Base-by-base conservation (phyloP, 2,888 invertebrate genomes). In the Liposcelis brunnea region DNA sequence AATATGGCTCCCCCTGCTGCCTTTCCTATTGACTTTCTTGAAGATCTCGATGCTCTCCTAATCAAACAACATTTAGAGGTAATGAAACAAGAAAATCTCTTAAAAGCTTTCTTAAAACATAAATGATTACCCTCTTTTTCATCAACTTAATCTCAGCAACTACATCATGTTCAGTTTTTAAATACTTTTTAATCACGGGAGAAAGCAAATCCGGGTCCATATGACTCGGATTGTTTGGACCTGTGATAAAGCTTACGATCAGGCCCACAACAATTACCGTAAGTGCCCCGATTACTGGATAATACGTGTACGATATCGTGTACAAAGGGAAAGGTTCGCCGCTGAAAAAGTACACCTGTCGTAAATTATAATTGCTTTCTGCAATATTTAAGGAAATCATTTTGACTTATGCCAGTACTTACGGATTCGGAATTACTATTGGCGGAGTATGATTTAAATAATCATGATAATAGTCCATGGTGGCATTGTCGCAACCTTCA, bases 271-370 rank as follows among this genome's bases (percentile, higher is more conserved):
- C 47, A 38, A 81, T 68, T 10, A 76, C 75, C 1, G 75, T 74
- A 1, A 72, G 52, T 56, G 77, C 73, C 5, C 83, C 83, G n/a
- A 81, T 67, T 49, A 76, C 65, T 1, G 80, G 79, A 61, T 82
- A 84, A 66, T 81, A 83, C 60, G 82, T 69, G 61, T 84, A 85
- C 11, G 82, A 82, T 56, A 84, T 59, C 52, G 74, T 66, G 59
- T 78, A 83, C 47, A 81, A 57, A 53, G 72, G 65, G 58, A 77
- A 77, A 16, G 35, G 35, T 35, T 14, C 15, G 14, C 16, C 35
- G 5, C 35, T 35, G 35, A 32, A 32, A 32, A 32, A 32, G n/a
- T n/a, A n/a, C n/a, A n/a, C n/a, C n/a, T n/a, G n/a, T n/a, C n/a
- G n/a, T n/a, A n/a, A n/a, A n/a, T n/a, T n/a, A n/a, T n/a, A n/a